These are phyloP conservation scores for Tenthredo notha DNA, from an alignment of 2,888 invertebrate genomes.

Conservation along the genomic window DNA sequence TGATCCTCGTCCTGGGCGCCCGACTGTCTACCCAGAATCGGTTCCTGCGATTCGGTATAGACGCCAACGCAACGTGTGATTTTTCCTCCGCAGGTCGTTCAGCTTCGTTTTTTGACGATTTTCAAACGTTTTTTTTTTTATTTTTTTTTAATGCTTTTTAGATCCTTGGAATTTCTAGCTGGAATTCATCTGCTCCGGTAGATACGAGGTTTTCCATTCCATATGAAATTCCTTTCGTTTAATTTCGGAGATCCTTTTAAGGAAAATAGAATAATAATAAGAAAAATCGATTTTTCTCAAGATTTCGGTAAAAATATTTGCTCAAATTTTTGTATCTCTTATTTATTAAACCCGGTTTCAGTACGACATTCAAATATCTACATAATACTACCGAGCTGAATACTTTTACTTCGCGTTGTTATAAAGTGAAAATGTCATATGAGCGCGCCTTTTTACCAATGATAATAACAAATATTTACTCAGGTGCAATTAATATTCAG, in stretches of 20 bases:
- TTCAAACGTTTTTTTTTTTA: not conserved
- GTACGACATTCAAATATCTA: not conserved
- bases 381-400: not conserved
- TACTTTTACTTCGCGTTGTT: not conserved
- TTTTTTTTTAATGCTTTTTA: not conserved
- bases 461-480: slow-evolving; percentile 13
- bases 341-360: not conserved
- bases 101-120: not conserved
- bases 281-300: not conserved
- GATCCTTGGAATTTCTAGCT: not conserved
- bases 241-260: not conserved
- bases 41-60: slow-evolving; percentile 11
- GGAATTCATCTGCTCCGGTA: not conserved
- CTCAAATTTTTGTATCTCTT: not conserved
- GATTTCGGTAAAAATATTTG: not conserved
- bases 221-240: not conserved
- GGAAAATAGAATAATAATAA: too few species aligned
- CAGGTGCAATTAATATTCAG: slow-evolving; percentile 24
- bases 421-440: not conserved
- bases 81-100: not conserved
- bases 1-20: slow-evolving; percentile 66
- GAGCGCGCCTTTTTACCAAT: not conserved
- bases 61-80: slow-evolving; percentile 42
- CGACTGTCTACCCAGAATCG: slow-evolving; percentile 71
- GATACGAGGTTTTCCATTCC: not conserved